Evolutionary conservation across 2,113 vertebrate species (phyloP).

Genomic region (Etheostoma cragini): DNA sequence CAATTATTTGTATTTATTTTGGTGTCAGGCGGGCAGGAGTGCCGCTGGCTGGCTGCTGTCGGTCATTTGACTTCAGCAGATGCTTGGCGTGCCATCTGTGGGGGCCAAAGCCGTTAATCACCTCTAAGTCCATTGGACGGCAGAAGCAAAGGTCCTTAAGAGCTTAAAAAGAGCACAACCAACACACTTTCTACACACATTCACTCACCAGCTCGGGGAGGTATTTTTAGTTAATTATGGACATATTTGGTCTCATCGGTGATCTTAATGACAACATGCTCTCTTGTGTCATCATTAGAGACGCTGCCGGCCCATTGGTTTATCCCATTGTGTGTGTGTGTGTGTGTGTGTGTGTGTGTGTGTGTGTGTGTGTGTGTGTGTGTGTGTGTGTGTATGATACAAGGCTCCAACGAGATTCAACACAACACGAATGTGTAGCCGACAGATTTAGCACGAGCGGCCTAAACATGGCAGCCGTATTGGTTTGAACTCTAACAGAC

Average conservation of each 20-base stretch:
- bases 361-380: not conserved
- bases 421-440: not conserved
- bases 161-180: conserved; percentile 72
- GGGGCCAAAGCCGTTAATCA: conserved; percentile 75
- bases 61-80: conserved; percentile 46
- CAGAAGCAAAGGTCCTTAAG: conserved; percentile 68
- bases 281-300: conserved; percentile 8
- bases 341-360: not conserved
- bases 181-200: conserved; percentile 62
- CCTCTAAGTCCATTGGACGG: conserved; percentile 58
- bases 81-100: conserved; percentile 49
- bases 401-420: not conserved
- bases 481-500: no score
- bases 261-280: conserved; percentile 1
- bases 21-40: not conserved
- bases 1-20: not conserved
- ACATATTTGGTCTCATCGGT: not conserved
- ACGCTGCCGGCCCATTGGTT: not conserved
- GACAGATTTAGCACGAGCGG: not conserved
- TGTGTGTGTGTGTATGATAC: not conserved
- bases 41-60: conserved; percentile 16
- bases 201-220: not conserved
- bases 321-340: not conserved
- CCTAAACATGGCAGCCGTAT: not conserved
- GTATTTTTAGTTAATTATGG: not conserved